Conservation (phyloP, 2,888 invertebrate genomes). For the Geotrupes spiniger region DNA sequence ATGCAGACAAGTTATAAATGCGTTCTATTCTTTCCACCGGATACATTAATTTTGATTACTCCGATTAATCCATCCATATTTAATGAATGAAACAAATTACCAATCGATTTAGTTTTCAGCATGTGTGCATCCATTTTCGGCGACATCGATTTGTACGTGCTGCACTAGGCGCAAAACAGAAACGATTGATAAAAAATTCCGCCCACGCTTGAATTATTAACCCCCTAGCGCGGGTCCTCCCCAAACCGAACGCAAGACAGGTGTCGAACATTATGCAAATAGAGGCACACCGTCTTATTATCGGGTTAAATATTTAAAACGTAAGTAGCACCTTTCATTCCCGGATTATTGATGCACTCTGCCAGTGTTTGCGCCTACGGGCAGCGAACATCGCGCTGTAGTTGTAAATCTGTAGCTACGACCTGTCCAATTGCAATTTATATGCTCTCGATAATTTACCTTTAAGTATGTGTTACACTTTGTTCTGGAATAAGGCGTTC, state of each 20-base stretch:
- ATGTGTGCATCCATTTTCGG: neutral
- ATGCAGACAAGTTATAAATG: too few species aligned
- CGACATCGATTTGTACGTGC: neutral
- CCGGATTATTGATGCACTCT: constrained; percentile 29
- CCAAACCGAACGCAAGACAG: constrained; percentile 12
- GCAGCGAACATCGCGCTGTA: constrained; percentile 3
- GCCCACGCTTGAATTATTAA: constrained; percentile 2
- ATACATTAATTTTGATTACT: too few species aligned
- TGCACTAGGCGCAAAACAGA: neutral
- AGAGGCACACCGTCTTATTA: constrained; percentile 38
- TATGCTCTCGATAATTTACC: constrained; percentile 18
- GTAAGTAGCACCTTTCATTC: constrained; percentile 51
- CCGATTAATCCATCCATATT: too few species aligned
- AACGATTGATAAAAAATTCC: constrained; percentile 2
- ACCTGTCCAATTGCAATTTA: constrained; percentile 16
- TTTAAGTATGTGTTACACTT: constrained; percentile 18
- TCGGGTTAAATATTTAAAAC: constrained; percentile 51
- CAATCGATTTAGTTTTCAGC: too few species aligned
- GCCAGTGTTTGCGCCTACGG: constrained; percentile 13
- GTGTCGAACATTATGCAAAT: constrained; percentile 28
- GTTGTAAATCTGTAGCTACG: constrained; percentile 15
- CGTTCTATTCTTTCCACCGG: too few species aligned
- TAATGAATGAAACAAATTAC: too few species aligned
- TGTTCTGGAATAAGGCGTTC: constrained; percentile 1
- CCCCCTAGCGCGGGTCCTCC: constrained; percentile 3